phyloP scores from a whole-genome alignment of 2,113 vertebrate genomes.

The Tor tambroides region DNA sequence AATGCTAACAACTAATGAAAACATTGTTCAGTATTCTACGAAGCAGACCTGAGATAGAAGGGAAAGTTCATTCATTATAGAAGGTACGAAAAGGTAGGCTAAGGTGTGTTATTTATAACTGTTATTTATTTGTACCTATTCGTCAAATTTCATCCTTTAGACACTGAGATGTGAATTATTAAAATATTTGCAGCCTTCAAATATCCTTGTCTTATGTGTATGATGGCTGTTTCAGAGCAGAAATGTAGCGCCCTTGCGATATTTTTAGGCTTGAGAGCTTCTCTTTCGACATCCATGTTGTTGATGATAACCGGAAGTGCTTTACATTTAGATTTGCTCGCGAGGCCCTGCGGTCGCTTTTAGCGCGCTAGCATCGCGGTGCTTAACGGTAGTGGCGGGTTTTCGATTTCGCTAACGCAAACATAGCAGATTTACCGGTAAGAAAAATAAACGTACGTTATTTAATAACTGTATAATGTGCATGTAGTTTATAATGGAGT shows the following conservation, averaged over 20 bases:
- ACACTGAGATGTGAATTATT: neutral
- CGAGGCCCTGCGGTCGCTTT: neutral
- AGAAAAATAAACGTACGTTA: neutral
- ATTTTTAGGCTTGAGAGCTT: neutral
- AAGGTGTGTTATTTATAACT: neutral
- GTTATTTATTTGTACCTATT: neutral
- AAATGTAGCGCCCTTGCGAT: neutral
- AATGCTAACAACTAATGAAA: neutral
- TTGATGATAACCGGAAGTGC: constrained; percentile 13
- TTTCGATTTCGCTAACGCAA: neutral
- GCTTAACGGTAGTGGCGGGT: neutral
- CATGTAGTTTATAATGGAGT: neutral
- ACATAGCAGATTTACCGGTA: constrained; percentile 4
- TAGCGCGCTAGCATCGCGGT: constrained; percentile 9
- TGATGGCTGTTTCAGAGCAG: neutral
- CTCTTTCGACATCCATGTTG: neutral
- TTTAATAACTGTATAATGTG: neutral
- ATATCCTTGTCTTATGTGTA: neutral
- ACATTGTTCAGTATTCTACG: neutral
- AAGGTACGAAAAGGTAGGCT: neutral
- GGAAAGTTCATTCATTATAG: neutral
- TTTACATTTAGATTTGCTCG: neutral
- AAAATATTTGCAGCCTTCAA: neutral
- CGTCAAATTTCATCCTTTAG: neutral
- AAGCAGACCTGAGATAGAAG: neutral